Base-by-base conservation (phyloP, 1,140 invertebrate genomes). In the Dinothrombium tinctorium region DNA sequence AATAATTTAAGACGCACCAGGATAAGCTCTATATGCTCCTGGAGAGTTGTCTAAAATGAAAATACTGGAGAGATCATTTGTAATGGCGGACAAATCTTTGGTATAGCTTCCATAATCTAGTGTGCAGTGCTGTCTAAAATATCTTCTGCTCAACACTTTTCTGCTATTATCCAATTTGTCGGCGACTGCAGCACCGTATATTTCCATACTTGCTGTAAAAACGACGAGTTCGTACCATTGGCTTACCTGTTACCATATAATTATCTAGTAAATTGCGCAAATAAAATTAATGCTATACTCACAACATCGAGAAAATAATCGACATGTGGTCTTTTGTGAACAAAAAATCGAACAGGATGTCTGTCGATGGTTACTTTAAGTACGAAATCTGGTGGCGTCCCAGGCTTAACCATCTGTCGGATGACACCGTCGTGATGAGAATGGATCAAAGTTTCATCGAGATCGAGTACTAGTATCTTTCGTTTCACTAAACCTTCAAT, bases 31-130 rank as follows among this genome's bases (percentile, higher is more conserved):
- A 61, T 99, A 99, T 28, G 92, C 94, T 48, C 86, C 87, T 43
- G 94, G 94, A 50, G 87, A 95, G 65, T 99, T 99, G 62, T 99
- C 94, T 54, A 99, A 67, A 56, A 99, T 99, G 66, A 99, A 98
- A 60, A 99, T 79, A 59, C 80, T 87, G 55, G 86, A 78, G 49
- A 99, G 71, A 64, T 99, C 92, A 55, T 71, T 73, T 59, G 79
- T 86, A 60, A 99, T 90, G 44, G 86, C 82, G 55, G 82, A 78
- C 53, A 99, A 66, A 65, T 99, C 87, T 68, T 98, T 98, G 45
- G 89, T 96, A 60, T 96, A 98, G 47, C 82, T 87, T 51, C 86
- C 86, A 62, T 82, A 75, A 58, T 95, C 86, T 44, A 89, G 74
- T 22, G 89, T 95, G 63, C 94, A 99, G 63, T 99, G 89, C 67